Conservation (phyloP, 2,888 invertebrate species). For the Diogma glabrata region DNA sequence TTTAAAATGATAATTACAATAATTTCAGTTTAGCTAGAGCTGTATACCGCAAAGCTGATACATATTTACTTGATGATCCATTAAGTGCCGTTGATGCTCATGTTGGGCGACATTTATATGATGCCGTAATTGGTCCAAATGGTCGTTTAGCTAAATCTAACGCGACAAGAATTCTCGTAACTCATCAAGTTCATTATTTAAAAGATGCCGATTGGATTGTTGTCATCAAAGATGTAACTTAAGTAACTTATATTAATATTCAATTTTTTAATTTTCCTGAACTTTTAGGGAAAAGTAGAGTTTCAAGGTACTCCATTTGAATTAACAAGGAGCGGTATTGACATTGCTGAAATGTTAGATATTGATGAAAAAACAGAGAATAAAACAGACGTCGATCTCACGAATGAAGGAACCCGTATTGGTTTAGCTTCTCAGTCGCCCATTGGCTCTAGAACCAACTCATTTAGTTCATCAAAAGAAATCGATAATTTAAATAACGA, state of each 20-base stretch:
- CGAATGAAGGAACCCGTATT: no score
- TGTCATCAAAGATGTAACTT: slow-evolving; percentile 43
- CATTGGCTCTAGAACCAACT: slow-evolving; percentile 23
- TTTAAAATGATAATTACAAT: no score
- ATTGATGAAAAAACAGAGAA: slow-evolving; percentile 14
- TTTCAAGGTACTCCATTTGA: slow-evolving; percentile 38
- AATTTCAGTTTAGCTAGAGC: slow-evolving; percentile 22
- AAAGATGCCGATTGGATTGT: slow-evolving; percentile 45
- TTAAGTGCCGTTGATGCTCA: slow-evolving; percentile 62
- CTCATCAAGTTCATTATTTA: slow-evolving; percentile 62
- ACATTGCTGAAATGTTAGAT: slow-evolving; percentile 40
- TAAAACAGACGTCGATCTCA: no score
- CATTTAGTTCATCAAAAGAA: slow-evolving; percentile 26
- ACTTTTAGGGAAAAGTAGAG: slow-evolving; percentile 36
- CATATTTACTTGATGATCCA: slow-evolving; percentile 65
- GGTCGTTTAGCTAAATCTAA: slow-evolving; percentile 38
- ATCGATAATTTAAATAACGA: background rate
- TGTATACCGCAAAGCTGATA: slow-evolving; percentile 44
- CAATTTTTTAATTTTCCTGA: slow-evolving; percentile 18
- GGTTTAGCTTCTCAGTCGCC: no score
- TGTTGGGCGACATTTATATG: slow-evolving; percentile 58
- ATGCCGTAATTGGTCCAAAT: slow-evolving; percentile 46
- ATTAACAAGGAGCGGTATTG: slow-evolving; percentile 36
- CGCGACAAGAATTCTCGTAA: slow-evolving; percentile 56
- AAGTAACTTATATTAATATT: background rate